Evolutionary conservation across 2,797 vertebrate species (phyloP), one percentile per base, ranked within the genome.

Genomic region (Mycteria americana): DNA sequence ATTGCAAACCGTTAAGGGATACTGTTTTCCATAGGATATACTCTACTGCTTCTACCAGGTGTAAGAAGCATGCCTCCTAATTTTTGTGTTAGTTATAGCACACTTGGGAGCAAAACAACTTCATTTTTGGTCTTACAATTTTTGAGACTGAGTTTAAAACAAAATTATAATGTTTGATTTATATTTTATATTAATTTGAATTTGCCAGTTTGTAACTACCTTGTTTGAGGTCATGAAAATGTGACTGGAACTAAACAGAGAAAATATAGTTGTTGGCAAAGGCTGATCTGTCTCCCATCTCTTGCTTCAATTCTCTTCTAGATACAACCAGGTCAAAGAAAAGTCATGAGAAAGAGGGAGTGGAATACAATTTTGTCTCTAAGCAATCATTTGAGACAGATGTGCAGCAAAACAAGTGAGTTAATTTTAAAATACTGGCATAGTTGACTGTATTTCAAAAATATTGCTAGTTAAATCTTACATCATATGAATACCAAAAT

Each of bases 321-420:
- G 99, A 99, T 97, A 99, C 99, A 84, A 99, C 99, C 70, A 98
- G 99, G 78, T 96, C 98, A 95, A 98, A 98, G 83, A 99, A 99
- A 96, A 98, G 97, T 96, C 99, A 99, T 1, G 99, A 99, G 97
- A 99, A 98, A 76, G 99, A 99, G 63, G 99, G 99, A 33, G 98
- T 99, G 33, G 99, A 99, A 73, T 99, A 99, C 95, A 99, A 99
- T 97, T 99, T 99, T 92, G 98, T 99, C 94, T 98, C 98, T 51
- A 99, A 98, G 97, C 98, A 99, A 54, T 98, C 98, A 3, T 99
- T 99, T 60, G 99, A 99, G 97, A 98, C 98, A 1, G 99, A 99
- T 93, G 97, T 99, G 75, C 99, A 99, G 79, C 98, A 98, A 65
- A 98, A 98, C 97, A 99, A 98, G 99, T 99, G 92, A 91, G 99